Conservation (phyloP, 64 coral and sea anemone species). For the Actinia equina region DNA sequence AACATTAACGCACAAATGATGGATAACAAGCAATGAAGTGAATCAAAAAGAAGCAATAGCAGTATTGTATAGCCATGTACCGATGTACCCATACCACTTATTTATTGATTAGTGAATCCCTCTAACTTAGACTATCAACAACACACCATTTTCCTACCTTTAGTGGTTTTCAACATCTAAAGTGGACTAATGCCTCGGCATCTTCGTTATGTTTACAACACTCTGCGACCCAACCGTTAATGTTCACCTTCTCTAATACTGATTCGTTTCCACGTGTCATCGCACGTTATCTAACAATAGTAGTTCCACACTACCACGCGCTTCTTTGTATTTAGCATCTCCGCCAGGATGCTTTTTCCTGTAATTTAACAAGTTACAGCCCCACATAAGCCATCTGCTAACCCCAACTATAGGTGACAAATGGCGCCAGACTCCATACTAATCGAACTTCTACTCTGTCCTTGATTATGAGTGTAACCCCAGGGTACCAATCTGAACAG, state of each 20-base stretch:
- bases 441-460: slow-evolving; percentile 1
- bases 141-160: too few relatives aligned
- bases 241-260: neutral
- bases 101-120: too few relatives aligned
- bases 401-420: neutral
- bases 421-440: slow-evolving; percentile 4
- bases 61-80: too few relatives aligned
- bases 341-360: neutral
- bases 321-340: neutral
- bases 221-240: too few relatives aligned
- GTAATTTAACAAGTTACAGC: neutral
- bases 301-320: neutral
- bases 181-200: too few relatives aligned
- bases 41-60: too few relatives aligned
- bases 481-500: neutral
- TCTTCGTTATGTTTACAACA: too few relatives aligned
- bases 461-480: neutral
- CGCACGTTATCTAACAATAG: neutral
- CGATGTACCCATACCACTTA: too few relatives aligned
- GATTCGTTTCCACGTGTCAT: neutral
- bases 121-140: too few relatives aligned
- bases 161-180: too few relatives aligned
- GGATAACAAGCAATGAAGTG: too few relatives aligned
- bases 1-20: too few relatives aligned
- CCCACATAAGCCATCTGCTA: neutral